Evolutionary conservation across 2,797 vertebrate species (phyloP).

Genomic region (Tadarida brasiliensis): DNA sequence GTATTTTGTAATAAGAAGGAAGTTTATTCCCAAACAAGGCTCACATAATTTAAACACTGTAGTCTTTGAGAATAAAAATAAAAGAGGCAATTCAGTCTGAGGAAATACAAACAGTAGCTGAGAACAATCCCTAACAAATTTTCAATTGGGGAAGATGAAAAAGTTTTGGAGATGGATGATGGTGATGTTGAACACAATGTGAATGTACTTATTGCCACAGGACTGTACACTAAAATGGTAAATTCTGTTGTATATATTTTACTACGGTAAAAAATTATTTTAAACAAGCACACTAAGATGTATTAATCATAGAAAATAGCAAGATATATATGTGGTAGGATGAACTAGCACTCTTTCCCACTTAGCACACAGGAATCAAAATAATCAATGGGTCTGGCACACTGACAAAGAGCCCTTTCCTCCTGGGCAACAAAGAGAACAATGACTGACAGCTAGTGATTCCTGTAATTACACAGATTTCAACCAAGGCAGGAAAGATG

Average conservation of each 20-base stretch:
- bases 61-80: neutral
- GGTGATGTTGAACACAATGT: neutral
- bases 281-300: neutral
- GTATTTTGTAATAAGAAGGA: constrained; percentile 9
- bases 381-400: neutral
- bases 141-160: neutral
- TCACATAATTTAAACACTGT: neutral
- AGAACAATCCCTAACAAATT: constrained; percentile 8
- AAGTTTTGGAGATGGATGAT: neutral
- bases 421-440: neutral
- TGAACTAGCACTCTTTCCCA: neutral
- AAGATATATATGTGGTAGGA: neutral
- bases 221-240: neutral
- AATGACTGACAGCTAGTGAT: neutral
- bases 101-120: neutral
- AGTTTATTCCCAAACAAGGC: constrained; percentile 49
- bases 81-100: neutral
- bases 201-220: neutral
- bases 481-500: constrained; percentile 25
- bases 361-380: neutral
- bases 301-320: constrained; percentile 5
- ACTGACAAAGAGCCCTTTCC: neutral
- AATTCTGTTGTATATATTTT: constrained; percentile 13
- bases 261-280: neutral
- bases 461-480: constrained; percentile 8